Conservation (phyloP, 2,888 invertebrate genomes). For the Phalera bucephala region DNA sequence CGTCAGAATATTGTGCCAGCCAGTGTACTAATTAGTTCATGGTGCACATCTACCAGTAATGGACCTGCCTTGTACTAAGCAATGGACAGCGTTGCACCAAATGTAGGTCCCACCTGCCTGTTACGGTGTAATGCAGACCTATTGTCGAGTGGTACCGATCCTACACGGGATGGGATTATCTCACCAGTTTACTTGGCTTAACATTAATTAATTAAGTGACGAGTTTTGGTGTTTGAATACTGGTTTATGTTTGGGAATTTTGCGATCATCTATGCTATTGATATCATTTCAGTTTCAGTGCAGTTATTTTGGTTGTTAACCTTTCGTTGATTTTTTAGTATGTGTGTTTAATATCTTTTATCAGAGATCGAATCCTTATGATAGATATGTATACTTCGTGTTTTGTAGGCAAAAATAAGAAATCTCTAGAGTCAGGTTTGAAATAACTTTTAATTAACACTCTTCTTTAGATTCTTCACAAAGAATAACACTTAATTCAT, state of each 20-base stretch:
- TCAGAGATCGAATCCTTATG: too few species aligned
- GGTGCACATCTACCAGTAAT: constrained; percentile 47
- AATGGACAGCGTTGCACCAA: constrained; percentile 21
- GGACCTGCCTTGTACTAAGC: constrained; percentile 42
- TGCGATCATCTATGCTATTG: not conserved
- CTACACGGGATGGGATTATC: constrained; percentile 13
- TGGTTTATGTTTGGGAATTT: not conserved
- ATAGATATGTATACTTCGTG: too few species aligned
- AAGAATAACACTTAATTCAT: not conserved
- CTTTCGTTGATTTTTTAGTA: not conserved
- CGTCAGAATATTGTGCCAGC: constrained; percentile 23
- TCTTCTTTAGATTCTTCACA: too few species aligned
- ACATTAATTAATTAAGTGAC: not conserved
- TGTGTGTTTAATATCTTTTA: too few species aligned
- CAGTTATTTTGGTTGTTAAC: too few species aligned
- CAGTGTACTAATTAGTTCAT: constrained; percentile 48
- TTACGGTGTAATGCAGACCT: constrained; percentile 24
- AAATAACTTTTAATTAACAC: too few species aligned
- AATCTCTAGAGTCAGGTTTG: too few species aligned
- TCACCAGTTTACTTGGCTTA: constrained; percentile 1
- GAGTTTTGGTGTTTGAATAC: too few species aligned
- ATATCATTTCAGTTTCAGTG: too few species aligned
- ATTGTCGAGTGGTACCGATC: constrained; percentile 23
- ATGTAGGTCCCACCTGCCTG: constrained; percentile 27
- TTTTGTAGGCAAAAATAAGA: too few species aligned